Conservation (phyloP, 2,797 vertebrate genomes). For the Characodon lateralis region DNA sequence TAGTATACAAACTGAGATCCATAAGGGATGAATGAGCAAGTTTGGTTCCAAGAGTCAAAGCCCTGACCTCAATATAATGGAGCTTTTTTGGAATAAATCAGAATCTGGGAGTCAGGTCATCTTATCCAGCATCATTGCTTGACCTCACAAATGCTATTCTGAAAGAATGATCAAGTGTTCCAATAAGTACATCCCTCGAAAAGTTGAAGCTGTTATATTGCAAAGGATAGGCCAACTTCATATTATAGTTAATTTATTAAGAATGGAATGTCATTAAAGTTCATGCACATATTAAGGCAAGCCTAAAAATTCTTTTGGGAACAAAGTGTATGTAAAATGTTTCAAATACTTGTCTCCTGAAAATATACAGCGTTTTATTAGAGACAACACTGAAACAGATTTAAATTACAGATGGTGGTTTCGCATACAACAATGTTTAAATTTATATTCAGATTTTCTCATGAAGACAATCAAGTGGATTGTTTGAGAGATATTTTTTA, state of each 20-base stretch:
- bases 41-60: neutral
- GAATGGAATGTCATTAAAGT: neutral
- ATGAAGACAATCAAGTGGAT: neutral
- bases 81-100: neutral
- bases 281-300: no score
- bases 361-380: no score
- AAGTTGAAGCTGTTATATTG: neutral
- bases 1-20: neutral
- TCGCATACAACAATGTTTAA: neutral
- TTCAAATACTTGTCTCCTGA: neutral
- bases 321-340: neutral
- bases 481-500: neutral
- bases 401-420: neutral
- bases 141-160: neutral
- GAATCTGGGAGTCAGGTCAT: neutral
- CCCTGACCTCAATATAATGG: neutral
- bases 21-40: neutral
- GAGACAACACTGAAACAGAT: neutral
- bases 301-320: neutral
- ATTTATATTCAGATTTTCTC: neutral
- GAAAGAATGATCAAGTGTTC: neutral
- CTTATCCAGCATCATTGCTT: neutral
- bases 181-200: no score
- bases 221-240: neutral
- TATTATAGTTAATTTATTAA: neutral